Evolutionary conservation across 2,888 invertebrate species (phyloP).

Genomic region (Endomychus coccineus): DNA sequence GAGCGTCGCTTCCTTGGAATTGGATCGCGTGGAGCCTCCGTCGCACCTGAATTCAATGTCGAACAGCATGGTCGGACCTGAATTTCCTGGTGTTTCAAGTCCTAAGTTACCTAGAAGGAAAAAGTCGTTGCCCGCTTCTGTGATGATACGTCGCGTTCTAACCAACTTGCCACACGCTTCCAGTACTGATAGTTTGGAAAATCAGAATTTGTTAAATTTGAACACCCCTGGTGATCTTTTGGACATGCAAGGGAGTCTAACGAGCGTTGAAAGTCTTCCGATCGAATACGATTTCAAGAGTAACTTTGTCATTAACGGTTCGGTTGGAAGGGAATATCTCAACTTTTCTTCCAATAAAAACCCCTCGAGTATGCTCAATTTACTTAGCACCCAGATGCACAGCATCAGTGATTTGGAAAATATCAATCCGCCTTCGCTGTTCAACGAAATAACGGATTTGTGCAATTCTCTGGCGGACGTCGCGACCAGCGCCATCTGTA

Average conservation of each 20-base stretch:
- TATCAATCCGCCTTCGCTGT: slow-evolving; percentile 64
- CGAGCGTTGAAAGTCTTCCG: slow-evolving; percentile 75
- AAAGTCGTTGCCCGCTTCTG: slow-evolving; percentile 62
- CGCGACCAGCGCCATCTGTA: slow-evolving; percentile 48
- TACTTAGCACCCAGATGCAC: slow-evolving; percentile 35
- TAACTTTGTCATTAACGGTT: slow-evolving; percentile 41
- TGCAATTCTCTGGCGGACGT: slow-evolving; percentile 46
- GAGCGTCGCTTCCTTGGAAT: slow-evolving; percentile 56
- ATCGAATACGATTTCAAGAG: slow-evolving; percentile 59
- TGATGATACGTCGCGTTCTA: slow-evolving; percentile 65
- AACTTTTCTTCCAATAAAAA: slow-evolving; percentile 35
- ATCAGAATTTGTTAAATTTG: slow-evolving; percentile 57
- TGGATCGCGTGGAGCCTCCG: slow-evolving; percentile 70
- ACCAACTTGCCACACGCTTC: slow-evolving; percentile 44
- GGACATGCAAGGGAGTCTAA: slow-evolving; percentile 76
- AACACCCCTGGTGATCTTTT: slow-evolving; percentile 75
- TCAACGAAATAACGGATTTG: slow-evolving; percentile 61
- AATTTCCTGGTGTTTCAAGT: slow-evolving; percentile 28
- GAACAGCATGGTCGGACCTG: slow-evolving; percentile 35
- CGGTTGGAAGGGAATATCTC: slow-evolving; percentile 28
- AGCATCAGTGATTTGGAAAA: slow-evolving; percentile 56
- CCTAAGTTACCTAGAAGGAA: slow-evolving; percentile 43
- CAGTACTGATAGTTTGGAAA: slow-evolving; percentile 59
- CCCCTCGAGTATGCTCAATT: slow-evolving; percentile 39
- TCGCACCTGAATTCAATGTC: slow-evolving; percentile 64